phyloP scores from a whole-genome alignment of 2,888 invertebrate species.

The Tricholauxania praeusta region DNA sequence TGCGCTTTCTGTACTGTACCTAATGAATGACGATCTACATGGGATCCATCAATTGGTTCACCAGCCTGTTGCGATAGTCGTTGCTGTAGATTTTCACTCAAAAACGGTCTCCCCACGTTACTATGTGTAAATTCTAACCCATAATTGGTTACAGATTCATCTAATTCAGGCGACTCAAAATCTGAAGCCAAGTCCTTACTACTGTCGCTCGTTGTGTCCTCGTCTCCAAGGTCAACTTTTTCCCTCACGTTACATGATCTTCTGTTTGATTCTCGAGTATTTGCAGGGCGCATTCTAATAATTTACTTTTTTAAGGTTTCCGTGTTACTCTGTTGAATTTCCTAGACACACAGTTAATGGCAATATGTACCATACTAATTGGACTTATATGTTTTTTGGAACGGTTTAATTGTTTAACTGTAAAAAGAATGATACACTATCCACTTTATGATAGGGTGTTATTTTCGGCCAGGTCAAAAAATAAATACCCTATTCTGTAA shows the following conservation, averaged over 20 bases:
- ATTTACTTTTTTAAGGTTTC: too few species aligned
- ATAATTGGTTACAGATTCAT: conserved; percentile 45
- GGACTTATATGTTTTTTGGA: not conserved
- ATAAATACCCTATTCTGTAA: too few species aligned
- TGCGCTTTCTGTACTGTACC: too few species aligned
- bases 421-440: not conserved
- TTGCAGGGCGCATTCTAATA: conserved; percentile 21
- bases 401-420: conserved; percentile 14
- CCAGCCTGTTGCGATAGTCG: not conserved
- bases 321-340: too few species aligned
- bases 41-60: too few species aligned
- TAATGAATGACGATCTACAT: too few species aligned
- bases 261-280: not conserved
- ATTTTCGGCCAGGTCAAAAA: too few species aligned
- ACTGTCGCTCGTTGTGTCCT: not conserved
- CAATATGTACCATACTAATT: too few species aligned
- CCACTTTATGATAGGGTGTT: too few species aligned
- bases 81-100: not conserved
- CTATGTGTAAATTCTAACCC: conserved; percentile 44
- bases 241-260: conserved; percentile 22
- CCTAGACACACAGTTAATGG: too few species aligned
- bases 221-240: not conserved
- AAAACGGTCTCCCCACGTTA: not conserved
- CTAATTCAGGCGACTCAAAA: conserved; percentile 43
- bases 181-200: not conserved